Evolutionary conservation across 2,888 invertebrate genomes (phyloP).

Genomic region (Dryadula phaetusa): DNA sequence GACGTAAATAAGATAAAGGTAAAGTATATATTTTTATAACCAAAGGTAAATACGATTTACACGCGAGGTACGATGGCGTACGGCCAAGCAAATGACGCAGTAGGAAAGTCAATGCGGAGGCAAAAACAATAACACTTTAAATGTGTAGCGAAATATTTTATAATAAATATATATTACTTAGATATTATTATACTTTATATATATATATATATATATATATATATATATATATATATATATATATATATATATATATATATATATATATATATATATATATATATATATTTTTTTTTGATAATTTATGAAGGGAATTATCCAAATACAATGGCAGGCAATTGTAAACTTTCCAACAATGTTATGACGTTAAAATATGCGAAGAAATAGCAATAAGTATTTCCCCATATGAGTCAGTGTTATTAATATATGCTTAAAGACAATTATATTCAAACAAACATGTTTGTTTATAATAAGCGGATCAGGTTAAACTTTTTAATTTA

Average conservation of each 20-base stretch:
- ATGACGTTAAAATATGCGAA: background rate
- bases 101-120: constrained; percentile 53
- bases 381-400: background rate
- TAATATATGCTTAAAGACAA: background rate
- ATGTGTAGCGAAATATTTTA: constrained; percentile 33
- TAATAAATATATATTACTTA: background rate
- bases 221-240: no score
- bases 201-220: no score
- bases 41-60: constrained; percentile 11
- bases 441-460: constrained; percentile 4
- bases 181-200: background rate
- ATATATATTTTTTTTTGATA: no score
- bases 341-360: no score
- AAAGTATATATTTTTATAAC: constrained; percentile 18
- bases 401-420: background rate
- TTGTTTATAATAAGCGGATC: no score
- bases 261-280: no score
- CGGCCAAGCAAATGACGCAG: constrained; percentile 65
- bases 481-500: no score
- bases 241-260: no score
- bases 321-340: no score
- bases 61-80: constrained; percentile 55
- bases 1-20: background rate
- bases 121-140: constrained; percentile 31
- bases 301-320: no score